Evolutionary conservation across 2,797 vertebrate genomes (phyloP), one percentile per base, ranked within the genome.

Genomic region (Sebastes flavidus): DNA sequence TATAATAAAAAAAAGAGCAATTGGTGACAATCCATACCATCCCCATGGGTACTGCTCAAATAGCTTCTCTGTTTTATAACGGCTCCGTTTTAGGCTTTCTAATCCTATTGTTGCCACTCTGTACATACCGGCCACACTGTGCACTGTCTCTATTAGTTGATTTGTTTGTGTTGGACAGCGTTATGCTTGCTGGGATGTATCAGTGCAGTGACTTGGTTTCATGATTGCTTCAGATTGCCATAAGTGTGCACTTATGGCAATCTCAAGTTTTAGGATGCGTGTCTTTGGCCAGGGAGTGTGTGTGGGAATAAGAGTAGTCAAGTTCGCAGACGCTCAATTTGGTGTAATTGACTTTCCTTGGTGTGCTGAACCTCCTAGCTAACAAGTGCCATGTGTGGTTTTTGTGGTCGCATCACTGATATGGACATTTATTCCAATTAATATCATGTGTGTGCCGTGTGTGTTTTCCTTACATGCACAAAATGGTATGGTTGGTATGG

Each of bases 1-100:
- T 82, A 83, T 72, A 71, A 85, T 83, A 84, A 78, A 85, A 87
- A 86, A 89, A 82, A 18, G 42, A 88, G 67, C 75, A 83, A 78
- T 88, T 89, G 87, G 83, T 92, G 85, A 86, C 86, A 91, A 91
- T 91, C 81, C 75, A 73, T 65, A 75, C 61, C 72, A 67, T 84
- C 81, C 84, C 71, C 84, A 5, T 56, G 73, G 69, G 78, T 68
- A 32, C 79, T 38, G 71, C 83, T 88, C 63, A 68, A 85, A 88
- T 84, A 80, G 67, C 78, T 62, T 65, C 83, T 85, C 70, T 58
- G 72, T 87, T 88, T 87, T 74, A 78, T 78, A 80, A 86, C 62
- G 59, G 42, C 32, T 82, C 42, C 5, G 16, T 88, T 80, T 60
- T 24, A 84, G 70, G 67, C 52, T 75, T 73, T 88, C 56, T 82